Base-by-base conservation (phyloP, 2,113 vertebrate genomes). In the Malurus elegans region DNA sequence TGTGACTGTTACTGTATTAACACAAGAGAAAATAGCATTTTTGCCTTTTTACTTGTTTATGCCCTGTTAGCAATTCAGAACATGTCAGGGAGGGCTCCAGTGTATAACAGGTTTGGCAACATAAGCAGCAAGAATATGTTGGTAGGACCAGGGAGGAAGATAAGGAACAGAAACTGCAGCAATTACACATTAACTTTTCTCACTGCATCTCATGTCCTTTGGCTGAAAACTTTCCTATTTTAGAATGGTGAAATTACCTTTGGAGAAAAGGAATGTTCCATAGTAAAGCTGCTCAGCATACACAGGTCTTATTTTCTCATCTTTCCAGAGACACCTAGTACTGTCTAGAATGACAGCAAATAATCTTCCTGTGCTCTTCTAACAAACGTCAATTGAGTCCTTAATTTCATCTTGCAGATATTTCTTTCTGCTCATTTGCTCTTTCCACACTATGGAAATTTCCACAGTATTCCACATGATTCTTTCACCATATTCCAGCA, bases 101-200 rank as follows among this genome's bases (percentile, higher is more conserved):
- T 28, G 57, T 34, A 6, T 76, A 95, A 92, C 72, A 92, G 90
- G 80, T 95, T 78, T 93, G 81, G 57, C 85, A 94, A 95, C 70
- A 87, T 44, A 67, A 84, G 60, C 80, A 89, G 51, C 32, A 84
- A 74, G 78, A 81, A 79, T 51, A 95, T 10, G 36, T 75, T 14
- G 0, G 48, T 67, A 56, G 84, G n/a, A 80, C 42, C 20, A 62
- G 54, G 40, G 42, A 58, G 32, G 48, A 89, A 84, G 87, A 84
- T 26, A 84, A 69, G 80, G 48, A 92, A 75, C 24, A 44, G 70
- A 61, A 94, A 73, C 32, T 38, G 75, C 38, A 25, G 58, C 75
- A 92, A 86, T 80, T 86, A 80, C 44, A 82, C 13, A 16, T 89
- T 85, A 89, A 85, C 61, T 94, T 91, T 81, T 79, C 64, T 89